These are phyloP conservation scores for Hydrozoanthus tunicans DNA, from an alignment of 64 coral and sea anemone genomes.

Conservation along the genomic window DNA sequence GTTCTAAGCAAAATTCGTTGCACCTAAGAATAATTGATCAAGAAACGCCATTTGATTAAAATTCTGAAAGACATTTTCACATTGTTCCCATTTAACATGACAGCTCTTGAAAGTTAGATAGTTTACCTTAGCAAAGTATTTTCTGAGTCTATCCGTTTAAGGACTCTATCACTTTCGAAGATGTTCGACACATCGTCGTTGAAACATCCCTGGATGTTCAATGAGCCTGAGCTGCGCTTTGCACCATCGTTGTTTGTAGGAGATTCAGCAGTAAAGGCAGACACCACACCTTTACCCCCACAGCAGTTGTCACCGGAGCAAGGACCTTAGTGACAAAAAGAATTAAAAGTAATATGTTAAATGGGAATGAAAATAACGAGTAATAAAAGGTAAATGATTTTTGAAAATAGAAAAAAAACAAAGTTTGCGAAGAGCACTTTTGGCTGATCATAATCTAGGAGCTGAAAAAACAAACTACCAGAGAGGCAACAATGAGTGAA, in stretches of 20 bases:
- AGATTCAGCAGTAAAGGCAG: neutral
- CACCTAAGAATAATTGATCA: too few relatives aligned
- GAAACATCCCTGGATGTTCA: slow-evolving; percentile 25
- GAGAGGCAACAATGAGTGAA: too few relatives aligned
- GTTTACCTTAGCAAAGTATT: slow-evolving; percentile 17
- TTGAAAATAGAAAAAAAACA: too few relatives aligned
- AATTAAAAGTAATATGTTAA: neutral
- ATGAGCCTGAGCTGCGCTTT: neutral
- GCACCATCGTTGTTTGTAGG: too few relatives aligned
- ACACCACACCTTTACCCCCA: neutral
- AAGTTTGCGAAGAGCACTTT: too few relatives aligned
- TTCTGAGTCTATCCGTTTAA: neutral
- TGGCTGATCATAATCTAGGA: too few relatives aligned
- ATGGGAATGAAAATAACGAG: neutral
- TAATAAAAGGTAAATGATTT: neutral
- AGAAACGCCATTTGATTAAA: too few relatives aligned
- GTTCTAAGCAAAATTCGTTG: too few relatives aligned
- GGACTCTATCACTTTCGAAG: neutral
- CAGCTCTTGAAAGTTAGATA: too few relatives aligned
- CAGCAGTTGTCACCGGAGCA: neutral
- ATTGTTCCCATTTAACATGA: too few relatives aligned
- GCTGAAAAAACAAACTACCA: too few relatives aligned
- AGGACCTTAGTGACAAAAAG: neutral
- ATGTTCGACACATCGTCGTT: neutral
- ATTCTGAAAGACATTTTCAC: too few relatives aligned